Conservation (phyloP, 2,888 invertebrate genomes). For the Nymphalis polychloros region DNA sequence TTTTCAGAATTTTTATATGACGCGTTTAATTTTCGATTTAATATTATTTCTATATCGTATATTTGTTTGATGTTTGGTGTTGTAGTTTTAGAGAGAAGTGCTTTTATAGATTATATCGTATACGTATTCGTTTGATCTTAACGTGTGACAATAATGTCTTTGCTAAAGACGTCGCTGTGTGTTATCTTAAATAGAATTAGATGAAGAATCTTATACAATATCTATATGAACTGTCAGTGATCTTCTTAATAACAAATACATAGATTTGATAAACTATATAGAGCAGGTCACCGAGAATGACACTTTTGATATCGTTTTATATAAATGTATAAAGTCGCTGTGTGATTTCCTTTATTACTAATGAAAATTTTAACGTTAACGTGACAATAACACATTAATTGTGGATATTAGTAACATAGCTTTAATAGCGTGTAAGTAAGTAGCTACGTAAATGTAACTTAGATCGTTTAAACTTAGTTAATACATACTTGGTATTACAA, state of each 20-base stretch:
- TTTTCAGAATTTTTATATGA: slow-evolving; percentile 58
- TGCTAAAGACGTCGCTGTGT: background rate
- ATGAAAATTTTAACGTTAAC: slow-evolving; percentile 17
- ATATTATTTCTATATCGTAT: slow-evolving; percentile 45
- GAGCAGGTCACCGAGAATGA: background rate
- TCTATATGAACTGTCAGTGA: too few species aligned
- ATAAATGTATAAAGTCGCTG: background rate
- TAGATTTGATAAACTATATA: background rate
- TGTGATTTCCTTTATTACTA: slow-evolving; percentile 22
- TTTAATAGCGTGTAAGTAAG: slow-evolving; percentile 70
- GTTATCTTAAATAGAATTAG: background rate
- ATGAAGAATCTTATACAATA: background rate
- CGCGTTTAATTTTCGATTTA: slow-evolving; percentile 49
- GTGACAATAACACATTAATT: slow-evolving; percentile 28
- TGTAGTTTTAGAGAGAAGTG: slow-evolving; percentile 73
- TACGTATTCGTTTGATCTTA: slow-evolving; percentile 9
- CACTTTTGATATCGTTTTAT: slow-evolving; percentile 24
- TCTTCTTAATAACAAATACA: background rate
- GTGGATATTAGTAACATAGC: slow-evolving; percentile 71
- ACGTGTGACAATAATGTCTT: background rate
- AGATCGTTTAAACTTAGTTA: background rate
- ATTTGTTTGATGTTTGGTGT: slow-evolving; percentile 79
- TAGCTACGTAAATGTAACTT: slow-evolving; percentile 15
- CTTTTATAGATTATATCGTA: slow-evolving; percentile 68
- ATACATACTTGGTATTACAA: background rate